Evolutionary conservation across 2,797 vertebrate species (phyloP).

Genomic region (Spinibarbus caldwelli): DNA sequence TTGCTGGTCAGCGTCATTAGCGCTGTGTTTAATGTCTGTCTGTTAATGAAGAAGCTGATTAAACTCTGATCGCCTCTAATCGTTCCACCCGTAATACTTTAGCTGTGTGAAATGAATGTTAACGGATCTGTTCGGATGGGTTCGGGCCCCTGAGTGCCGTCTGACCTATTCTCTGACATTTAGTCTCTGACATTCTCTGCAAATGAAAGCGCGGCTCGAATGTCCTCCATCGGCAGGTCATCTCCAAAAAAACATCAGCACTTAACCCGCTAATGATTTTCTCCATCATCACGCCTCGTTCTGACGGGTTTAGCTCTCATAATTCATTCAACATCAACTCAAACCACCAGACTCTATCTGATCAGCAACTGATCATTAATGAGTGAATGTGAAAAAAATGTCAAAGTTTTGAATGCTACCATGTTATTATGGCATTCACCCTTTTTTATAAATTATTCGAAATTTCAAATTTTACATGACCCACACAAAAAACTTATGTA

Average conservation of each 20-base stretch:
- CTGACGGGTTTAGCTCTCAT: neutral
- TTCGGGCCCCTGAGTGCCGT: slow-evolving; percentile 61
- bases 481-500: neutral
- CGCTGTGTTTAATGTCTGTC: neutral
- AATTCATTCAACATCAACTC: neutral
- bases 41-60: slow-evolving; percentile 11
- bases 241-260: slow-evolving; percentile 70
- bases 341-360: neutral
- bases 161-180: slow-evolving; percentile 82
- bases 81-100: neutral
- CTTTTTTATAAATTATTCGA: neutral
- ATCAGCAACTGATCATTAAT: neutral
- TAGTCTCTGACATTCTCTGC: slow-evolving; percentile 78
- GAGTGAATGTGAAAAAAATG: neutral
- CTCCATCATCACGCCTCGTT: slow-evolving; percentile 19
- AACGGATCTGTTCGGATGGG: neutral
- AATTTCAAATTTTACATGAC: neutral
- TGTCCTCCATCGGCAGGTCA: slow-evolving; percentile 62
- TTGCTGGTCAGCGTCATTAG: neutral
- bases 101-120: neutral
- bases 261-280: slow-evolving; percentile 82
- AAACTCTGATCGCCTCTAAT: neutral
- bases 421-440: neutral
- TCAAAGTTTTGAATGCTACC: too few species aligned
- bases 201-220: slow-evolving; percentile 76